These are phyloP conservation scores for Drosophila tsacasi DNA, from an alignment of 1,140 invertebrate genomes.

Conservation along the genomic window DNA sequence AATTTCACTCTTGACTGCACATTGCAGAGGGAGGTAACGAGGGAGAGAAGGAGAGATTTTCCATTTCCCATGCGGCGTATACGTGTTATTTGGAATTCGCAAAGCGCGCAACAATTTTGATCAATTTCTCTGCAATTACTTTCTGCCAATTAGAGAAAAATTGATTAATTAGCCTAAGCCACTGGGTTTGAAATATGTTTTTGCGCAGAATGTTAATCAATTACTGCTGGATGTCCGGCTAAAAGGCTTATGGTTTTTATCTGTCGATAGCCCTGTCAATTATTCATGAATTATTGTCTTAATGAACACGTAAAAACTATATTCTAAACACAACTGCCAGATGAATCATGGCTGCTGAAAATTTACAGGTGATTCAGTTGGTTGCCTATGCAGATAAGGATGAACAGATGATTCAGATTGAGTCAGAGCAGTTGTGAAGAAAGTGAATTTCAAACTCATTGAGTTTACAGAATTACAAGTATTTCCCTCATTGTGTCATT, in stretches of 20 bases:
- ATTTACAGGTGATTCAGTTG: constrained; percentile 26
- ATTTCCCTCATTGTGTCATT: not conserved
- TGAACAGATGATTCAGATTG: constrained; percentile 23
- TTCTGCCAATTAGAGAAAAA: constrained; percentile 49
- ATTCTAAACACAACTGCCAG: constrained; percentile 10
- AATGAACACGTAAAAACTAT: constrained; percentile 4
- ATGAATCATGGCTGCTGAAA: constrained; percentile 25
- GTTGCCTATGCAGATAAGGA: constrained; percentile 8
- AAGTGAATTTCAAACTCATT: not conserved
- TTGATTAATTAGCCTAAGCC: constrained; percentile 64
- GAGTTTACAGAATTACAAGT: not conserved
- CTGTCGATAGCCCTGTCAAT: constrained; percentile 31
- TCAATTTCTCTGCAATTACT: constrained; percentile 41
- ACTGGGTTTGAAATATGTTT: constrained; percentile 32
- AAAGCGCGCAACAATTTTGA: constrained; percentile 40
- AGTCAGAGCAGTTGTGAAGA: constrained; percentile 13
- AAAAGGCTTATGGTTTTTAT: constrained; percentile 24
- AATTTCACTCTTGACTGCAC: constrained; percentile 62
- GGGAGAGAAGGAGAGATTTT: not conserved
- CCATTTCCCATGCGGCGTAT: constrained; percentile 53
- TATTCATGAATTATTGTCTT: constrained; percentile 6
- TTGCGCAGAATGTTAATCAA: constrained; percentile 24
- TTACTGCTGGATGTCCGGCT: constrained; percentile 20
- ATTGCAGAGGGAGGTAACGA: not conserved
- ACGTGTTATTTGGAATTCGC: constrained; percentile 58